Conservation (phyloP, 2,113 vertebrate genomes). For the Oncorhynchus tshawytscha region DNA sequence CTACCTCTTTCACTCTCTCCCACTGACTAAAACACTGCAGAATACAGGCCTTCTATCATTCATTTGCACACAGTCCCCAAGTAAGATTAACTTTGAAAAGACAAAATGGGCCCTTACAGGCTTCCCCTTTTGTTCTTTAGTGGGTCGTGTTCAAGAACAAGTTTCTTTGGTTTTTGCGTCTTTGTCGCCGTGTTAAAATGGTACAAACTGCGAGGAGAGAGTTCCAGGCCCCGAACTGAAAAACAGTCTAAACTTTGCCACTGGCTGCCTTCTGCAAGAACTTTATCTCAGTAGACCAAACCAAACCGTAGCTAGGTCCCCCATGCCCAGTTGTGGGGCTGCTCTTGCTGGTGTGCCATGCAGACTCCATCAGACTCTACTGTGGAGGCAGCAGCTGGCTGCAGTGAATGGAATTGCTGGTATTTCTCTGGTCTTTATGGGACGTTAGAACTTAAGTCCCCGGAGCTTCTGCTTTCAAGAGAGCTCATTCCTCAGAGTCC, state of each 20-base stretch:
- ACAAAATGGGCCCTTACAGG: neutral
- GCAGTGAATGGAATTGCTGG: slow-evolving; percentile 55
- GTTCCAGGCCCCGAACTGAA: neutral
- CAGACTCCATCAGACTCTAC: slow-evolving; percentile 26
- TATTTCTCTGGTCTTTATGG: slow-evolving; percentile 45
- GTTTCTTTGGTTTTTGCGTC: slow-evolving; percentile 5
- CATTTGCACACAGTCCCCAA: slow-evolving; percentile 7
- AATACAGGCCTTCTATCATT: slow-evolving; percentile 3
- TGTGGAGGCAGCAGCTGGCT: slow-evolving; percentile 55
- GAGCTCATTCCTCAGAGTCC: slow-evolving; percentile 28
- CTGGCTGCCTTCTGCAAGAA: neutral
- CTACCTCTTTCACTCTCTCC: neutral
- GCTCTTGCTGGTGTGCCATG: neutral
- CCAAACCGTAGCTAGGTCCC: slow-evolving; percentile 13
- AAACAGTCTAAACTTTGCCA: neutral
- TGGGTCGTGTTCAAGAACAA: neutral
- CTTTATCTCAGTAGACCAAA: neutral
- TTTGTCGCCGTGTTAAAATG: neutral
- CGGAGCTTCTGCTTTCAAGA: slow-evolving; percentile 28
- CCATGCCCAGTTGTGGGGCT: slow-evolving; percentile 5
- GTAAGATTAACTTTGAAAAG: slow-evolving; percentile 6
- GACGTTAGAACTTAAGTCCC: slow-evolving; percentile 19
- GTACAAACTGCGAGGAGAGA: neutral
- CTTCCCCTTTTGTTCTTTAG: neutral
- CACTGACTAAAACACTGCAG: neutral